Conservation (phyloP, 2,888 invertebrate species). For the Drosophila subquinaria region DNA sequence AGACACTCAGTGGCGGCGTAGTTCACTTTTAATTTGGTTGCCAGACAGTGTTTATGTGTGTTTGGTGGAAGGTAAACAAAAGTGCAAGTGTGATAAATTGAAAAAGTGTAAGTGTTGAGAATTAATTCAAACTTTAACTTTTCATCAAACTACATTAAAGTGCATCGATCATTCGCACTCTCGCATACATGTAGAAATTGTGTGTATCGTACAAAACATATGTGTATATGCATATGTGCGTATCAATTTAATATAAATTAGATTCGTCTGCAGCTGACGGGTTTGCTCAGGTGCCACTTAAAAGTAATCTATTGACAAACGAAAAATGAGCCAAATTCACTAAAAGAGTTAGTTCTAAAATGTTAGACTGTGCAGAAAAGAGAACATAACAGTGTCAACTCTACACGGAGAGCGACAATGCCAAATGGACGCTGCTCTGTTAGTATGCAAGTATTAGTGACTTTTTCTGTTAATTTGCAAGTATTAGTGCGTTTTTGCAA, state of each 20-base stretch:
- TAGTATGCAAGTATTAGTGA: no score
- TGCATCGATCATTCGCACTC: constrained; percentile 8
- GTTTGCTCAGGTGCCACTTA: constrained; percentile 3
- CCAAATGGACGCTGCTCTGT: no score
- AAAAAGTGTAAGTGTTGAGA: constrained; percentile 39
- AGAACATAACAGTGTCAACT: no score
- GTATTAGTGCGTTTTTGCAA: no score
- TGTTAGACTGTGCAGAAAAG: no score
- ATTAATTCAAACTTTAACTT: neutral
- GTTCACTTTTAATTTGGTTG: constrained; percentile 50
- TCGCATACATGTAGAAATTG: constrained; percentile 2
- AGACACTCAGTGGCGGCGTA: constrained; percentile 29
- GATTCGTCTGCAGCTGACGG: constrained; percentile 62
- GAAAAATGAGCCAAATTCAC: no score
- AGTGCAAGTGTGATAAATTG: constrained; percentile 15
- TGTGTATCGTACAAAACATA: constrained; percentile 21
- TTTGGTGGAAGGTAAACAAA: constrained; percentile 54
- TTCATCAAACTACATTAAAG: constrained; percentile 1
- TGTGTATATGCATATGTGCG: no score
- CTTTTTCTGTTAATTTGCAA: no score
- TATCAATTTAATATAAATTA: constrained; percentile 70
- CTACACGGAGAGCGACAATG: no score
- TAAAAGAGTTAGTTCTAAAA: no score
- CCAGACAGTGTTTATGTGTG: constrained; percentile 27
- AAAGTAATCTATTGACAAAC: no score